These are phyloP conservation scores for Danio albolineatus DNA, from an alignment of 2,797 vertebrate genomes.

Conservation along the genomic window DNA sequence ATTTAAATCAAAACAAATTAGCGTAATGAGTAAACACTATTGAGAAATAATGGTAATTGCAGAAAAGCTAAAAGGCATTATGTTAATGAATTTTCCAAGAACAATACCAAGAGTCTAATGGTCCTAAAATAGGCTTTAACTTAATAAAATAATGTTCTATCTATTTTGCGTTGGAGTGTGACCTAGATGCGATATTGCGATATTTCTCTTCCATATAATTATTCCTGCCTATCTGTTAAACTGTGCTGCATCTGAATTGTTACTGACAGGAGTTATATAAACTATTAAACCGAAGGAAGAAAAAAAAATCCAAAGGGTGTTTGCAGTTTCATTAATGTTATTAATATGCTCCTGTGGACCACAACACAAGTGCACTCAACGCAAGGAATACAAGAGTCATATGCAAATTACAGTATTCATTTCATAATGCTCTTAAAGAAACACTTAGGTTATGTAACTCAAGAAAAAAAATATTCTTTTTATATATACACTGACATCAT, in stretches of 20 bases:
- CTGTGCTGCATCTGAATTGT: background rate
- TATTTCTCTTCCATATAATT: background rate
- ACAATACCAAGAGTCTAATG: background rate
- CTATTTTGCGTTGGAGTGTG: background rate
- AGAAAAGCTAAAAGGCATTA: background rate
- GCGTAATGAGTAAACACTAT: background rate
- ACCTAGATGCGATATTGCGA: background rate
- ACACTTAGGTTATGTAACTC: slow-evolving; percentile 12
- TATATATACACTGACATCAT: background rate
- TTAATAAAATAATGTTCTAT: background rate
- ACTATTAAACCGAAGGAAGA: background rate
- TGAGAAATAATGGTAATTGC: background rate
- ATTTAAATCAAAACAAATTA: background rate
- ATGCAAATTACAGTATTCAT: slow-evolving; percentile 37
- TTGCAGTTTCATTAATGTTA: slow-evolving; percentile 8
- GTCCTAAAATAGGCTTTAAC: background rate
- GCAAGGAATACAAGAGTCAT: slow-evolving; percentile 2
- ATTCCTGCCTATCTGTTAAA: background rate
- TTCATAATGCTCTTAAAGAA: slow-evolving; percentile 30
- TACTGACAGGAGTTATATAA: background rate
- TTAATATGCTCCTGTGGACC: slow-evolving; percentile 12
- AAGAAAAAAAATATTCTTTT: slow-evolving; percentile 19
- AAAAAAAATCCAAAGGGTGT: background rate
- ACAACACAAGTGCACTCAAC: slow-evolving; percentile 8
- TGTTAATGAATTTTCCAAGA: background rate